phyloP scores from a whole-genome alignment of 1,140 invertebrate genomes.

The Rhagoletis pomonella region DNA sequence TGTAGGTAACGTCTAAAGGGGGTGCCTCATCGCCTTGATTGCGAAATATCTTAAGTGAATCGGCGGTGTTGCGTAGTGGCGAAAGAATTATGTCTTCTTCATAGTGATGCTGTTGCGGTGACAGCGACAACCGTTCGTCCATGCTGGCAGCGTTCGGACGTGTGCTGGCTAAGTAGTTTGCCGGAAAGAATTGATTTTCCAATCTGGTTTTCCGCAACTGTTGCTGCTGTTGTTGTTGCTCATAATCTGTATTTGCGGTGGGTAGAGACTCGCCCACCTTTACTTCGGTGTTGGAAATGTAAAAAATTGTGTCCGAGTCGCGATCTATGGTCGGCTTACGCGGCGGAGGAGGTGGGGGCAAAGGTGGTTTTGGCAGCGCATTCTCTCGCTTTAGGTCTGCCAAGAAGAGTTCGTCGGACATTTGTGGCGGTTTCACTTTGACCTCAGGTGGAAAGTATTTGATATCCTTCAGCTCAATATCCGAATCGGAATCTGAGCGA shows the following conservation, averaged over 20 bases:
- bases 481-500: constrained; percentile 59
- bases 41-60: constrained; percentile 69
- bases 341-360: constrained; percentile 58
- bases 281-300: constrained; percentile 74
- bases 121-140: constrained; percentile 46
- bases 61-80: constrained; percentile 64
- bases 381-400: constrained; percentile 61
- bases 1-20: constrained; percentile 70
- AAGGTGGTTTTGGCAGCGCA: constrained; percentile 60
- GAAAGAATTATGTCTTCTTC: constrained; percentile 72
- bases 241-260: constrained; percentile 56
- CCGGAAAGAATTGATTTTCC: constrained; percentile 73
- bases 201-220: constrained; percentile 65
- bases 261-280: constrained; percentile 72
- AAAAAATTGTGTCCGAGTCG: constrained; percentile 73
- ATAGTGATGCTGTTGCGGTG: constrained; percentile 58
- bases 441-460: constrained; percentile 56
- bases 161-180: constrained; percentile 65
- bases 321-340: constrained; percentile 65
- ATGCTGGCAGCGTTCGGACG: constrained; percentile 56
- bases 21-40: constrained; percentile 62
- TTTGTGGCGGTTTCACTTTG: constrained; percentile 59
- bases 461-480: constrained; percentile 48
- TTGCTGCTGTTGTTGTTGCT: too few species aligned
- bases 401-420: constrained; percentile 68